Evolutionary conservation across 2,888 invertebrate species (phyloP).

Genomic region (Tipula confusa): DNA sequence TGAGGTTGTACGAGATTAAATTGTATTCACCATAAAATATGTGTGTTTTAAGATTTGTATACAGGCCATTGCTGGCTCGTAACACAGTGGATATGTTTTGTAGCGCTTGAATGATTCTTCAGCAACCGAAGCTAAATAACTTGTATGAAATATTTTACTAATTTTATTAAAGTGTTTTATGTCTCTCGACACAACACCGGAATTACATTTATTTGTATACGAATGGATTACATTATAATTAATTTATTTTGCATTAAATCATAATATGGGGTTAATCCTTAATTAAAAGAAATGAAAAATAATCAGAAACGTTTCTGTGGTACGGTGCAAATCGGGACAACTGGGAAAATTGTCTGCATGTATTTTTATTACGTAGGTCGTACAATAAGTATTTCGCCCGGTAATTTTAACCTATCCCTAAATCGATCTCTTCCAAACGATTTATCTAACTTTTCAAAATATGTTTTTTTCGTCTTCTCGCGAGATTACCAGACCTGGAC

Average conservation of each 20-base stretch:
- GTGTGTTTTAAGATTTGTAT: no score
- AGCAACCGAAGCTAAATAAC: no score
- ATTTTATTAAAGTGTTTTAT: not conserved
- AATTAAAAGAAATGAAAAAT: not conserved
- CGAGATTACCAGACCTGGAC: no score
- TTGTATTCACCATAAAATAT: not conserved
- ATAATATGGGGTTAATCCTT: not conserved
- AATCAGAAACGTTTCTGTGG: not conserved
- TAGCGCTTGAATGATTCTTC: no score
- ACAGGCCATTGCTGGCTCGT: no score
- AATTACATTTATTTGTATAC: not conserved
- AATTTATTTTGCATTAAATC: not conserved
- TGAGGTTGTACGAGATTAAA: not conserved
- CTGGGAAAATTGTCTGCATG: not conserved
- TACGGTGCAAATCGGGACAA: not conserved
- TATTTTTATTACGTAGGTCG: no score
- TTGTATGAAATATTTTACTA: not conserved
- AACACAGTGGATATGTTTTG: no score
- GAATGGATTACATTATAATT: not conserved
- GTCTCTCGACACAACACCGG: not conserved
- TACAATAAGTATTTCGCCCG: no score
- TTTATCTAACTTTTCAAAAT: no score
- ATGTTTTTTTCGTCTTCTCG: no score
- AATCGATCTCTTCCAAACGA: no score
- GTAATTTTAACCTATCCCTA: no score